These are phyloP conservation scores for Netelia melanura DNA, from an alignment of 2,888 invertebrate species.

Conservation along the genomic window DNA sequence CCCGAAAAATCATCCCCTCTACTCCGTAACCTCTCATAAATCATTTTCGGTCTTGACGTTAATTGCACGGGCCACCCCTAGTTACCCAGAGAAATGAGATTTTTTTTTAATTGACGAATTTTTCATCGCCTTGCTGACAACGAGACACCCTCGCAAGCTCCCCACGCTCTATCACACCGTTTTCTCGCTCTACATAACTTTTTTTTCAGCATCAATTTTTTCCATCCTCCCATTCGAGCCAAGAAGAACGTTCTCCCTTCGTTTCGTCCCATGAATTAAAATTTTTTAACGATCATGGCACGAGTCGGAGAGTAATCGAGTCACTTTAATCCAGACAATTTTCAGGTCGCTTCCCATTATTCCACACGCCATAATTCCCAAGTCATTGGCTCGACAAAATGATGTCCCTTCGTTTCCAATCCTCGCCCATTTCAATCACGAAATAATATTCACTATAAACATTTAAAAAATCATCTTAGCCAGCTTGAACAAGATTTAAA, in stretches of 20 bases:
- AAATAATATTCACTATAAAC: too few species aligned
- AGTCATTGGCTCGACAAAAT: too few species aligned
- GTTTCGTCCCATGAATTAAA: slow-evolving; percentile 69
- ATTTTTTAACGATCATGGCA: slow-evolving; percentile 60
- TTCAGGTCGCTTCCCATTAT: slow-evolving; percentile 32
- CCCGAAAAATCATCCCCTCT: slow-evolving; percentile 50
- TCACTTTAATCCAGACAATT: slow-evolving; percentile 28
- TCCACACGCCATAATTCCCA: neutral
- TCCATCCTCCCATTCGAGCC: slow-evolving; percentile 26
- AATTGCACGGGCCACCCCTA: slow-evolving; percentile 82
- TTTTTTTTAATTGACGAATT: slow-evolving; percentile 84
- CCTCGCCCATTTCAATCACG: too few species aligned
- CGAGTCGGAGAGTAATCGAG: slow-evolving; percentile 64
- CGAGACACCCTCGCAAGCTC: slow-evolving; percentile 70
- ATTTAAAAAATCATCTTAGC: too few species aligned
- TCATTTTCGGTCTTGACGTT: slow-evolving; percentile 83
- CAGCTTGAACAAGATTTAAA: neutral
- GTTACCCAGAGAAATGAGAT: slow-evolving; percentile 84
- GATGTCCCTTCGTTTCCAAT: too few species aligned
- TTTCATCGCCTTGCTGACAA: slow-evolving; percentile 80
- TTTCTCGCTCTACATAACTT: slow-evolving; percentile 32
- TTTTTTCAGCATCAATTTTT: slow-evolving; percentile 60
- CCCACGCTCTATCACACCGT: slow-evolving; percentile 26
- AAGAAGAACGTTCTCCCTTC: slow-evolving; percentile 4
- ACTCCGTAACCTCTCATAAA: slow-evolving; percentile 78